Percentiles rank a stretch among this genome's conserved stretches.
Conservation (phyloP, 2,113 vertebrate genomes). For the Albula goreensis region DNA sequence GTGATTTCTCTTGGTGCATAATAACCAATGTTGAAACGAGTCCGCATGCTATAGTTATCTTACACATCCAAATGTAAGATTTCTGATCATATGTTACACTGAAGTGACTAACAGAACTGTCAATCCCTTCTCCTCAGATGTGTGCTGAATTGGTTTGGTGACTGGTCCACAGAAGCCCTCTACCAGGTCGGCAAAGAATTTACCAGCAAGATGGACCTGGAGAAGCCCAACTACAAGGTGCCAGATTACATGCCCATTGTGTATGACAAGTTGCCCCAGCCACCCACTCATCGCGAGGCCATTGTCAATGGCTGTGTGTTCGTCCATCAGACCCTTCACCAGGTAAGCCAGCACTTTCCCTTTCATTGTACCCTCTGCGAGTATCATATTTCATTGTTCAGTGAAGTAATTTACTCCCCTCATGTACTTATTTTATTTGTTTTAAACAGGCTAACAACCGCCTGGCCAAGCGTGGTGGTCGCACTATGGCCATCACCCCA, state of each 20-base stretch:
- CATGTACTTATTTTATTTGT: background rate
- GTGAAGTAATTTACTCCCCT: background rate
- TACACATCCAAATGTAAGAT: background rate
- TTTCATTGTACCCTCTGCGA: background rate
- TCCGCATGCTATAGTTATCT: background rate
- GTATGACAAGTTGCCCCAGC: slow-evolving; percentile 92
- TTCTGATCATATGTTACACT: background rate
- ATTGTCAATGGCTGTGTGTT: slow-evolving; percentile 98
- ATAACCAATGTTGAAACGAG: too few relatives aligned
- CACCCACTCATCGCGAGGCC: slow-evolving; percentile 88
- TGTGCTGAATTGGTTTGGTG: slow-evolving; percentile 98
- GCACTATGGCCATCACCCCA: slow-evolving; percentile 96
- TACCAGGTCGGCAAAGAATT: slow-evolving; percentile 99
- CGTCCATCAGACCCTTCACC: slow-evolving; percentile 95
- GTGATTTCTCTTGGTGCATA: too few relatives aligned
- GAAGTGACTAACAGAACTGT: background rate
- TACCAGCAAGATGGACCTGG: slow-evolving; percentile 98
- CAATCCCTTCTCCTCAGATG: slow-evolving; percentile 71
- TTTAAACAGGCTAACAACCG: slow-evolving; percentile 86
- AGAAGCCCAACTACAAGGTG: slow-evolving; percentile 95
- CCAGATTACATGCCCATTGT: slow-evolving; percentile 97
- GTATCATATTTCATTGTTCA: background rate
- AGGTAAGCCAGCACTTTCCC: slow-evolving; percentile 68
- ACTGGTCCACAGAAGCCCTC: slow-evolving; percentile 97
- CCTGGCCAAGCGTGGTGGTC: slow-evolving; percentile 90